Conservation (phyloP, 2,797 vertebrate genomes). For the Tarsius wallacei region DNA sequence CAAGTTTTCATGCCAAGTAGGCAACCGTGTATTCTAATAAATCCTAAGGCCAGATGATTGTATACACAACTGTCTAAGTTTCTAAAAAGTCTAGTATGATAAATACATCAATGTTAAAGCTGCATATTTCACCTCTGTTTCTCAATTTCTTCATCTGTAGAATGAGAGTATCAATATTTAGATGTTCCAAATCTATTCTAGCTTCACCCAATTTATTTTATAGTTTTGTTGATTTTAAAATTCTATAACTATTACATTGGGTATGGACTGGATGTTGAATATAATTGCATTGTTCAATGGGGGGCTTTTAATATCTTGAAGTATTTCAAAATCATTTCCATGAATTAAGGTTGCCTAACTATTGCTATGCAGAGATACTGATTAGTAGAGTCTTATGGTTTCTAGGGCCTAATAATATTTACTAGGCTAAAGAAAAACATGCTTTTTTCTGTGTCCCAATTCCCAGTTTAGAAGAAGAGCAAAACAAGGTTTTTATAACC, state of each 20-base stretch:
- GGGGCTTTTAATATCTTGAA: constrained; percentile 28
- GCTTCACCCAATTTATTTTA: constrained; percentile 47
- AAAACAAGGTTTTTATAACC: neutral
- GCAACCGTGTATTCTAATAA: constrained; percentile 28
- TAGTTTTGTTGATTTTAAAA: constrained; percentile 62
- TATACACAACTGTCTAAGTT: constrained; percentile 37
- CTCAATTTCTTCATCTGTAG: neutral
- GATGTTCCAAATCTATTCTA: constrained; percentile 21
- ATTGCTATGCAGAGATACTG: constrained; percentile 13
- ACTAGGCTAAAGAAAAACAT: constrained; percentile 53
- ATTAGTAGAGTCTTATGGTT: constrained; percentile 56
- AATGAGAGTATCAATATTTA: neutral
- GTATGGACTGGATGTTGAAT: constrained; percentile 37
- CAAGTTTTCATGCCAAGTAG: neutral
- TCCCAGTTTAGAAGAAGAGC: constrained; percentile 31
- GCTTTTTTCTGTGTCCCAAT: constrained; percentile 39
- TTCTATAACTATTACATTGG: constrained; percentile 24
- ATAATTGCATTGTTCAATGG: constrained; percentile 51
- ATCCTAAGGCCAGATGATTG: constrained; percentile 35
- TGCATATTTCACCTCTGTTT: constrained; percentile 26
- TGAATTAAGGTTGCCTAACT: constrained; percentile 58
- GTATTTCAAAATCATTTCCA: constrained; percentile 1
- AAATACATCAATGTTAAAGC: constrained; percentile 50
- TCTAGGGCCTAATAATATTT: constrained; percentile 14
- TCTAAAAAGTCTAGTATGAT: constrained; percentile 29